A percentile compares a stretch with the other conserved stretches of the same genome.
These are phyloP conservation scores for Ceratina japonica DNA, from an alignment of 1,140 invertebrate genomes.

Conservation along the genomic window DNA sequence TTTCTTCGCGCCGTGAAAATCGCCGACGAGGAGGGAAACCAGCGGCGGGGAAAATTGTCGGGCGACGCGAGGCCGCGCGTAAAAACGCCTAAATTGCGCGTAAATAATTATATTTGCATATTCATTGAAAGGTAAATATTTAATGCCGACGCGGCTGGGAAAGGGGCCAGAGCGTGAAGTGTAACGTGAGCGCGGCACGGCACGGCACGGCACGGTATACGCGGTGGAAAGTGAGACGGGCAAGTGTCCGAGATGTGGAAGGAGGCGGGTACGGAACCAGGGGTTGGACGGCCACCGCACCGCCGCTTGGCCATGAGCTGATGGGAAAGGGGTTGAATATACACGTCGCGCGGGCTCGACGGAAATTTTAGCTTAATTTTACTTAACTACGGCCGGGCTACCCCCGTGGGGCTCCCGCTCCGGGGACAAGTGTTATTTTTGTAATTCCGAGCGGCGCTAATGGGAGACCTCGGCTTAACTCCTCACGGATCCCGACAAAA, in stretches of 20 bases:
- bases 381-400: constrained; percentile 68
- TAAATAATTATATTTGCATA: constrained; percentile 81
- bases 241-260: constrained; percentile 51
- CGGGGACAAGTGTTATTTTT: constrained; percentile 74
- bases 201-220: no score
- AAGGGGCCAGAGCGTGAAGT: constrained; percentile 70
- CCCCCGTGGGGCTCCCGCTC: constrained; percentile 45
- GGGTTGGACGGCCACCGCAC: constrained; percentile 58
- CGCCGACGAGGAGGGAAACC: neutral
- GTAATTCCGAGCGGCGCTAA: constrained; percentile 70
- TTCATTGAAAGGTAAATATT: constrained; percentile 81
- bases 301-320: constrained; percentile 41
- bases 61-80: constrained; percentile 66
- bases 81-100: constrained; percentile 79
- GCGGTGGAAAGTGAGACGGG: constrained; percentile 48
- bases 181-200: constrained; percentile 70
- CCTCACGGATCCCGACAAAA: constrained; percentile 58
- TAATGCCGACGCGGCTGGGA: constrained; percentile 68
- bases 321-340: constrained; percentile 71
- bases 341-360: constrained; percentile 58
- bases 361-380: constrained; percentile 75
- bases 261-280: constrained; percentile 50
- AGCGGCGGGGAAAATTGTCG: constrained; percentile 15
- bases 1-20: constrained; percentile 33
- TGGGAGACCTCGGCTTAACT: constrained; percentile 66